A percentile compares a stretch with the other conserved stretches of the same genome.
These are phyloP conservation scores for Polypterus senegalus DNA, from an alignment of 2,113 vertebrate genomes.

Conservation along the genomic window DNA sequence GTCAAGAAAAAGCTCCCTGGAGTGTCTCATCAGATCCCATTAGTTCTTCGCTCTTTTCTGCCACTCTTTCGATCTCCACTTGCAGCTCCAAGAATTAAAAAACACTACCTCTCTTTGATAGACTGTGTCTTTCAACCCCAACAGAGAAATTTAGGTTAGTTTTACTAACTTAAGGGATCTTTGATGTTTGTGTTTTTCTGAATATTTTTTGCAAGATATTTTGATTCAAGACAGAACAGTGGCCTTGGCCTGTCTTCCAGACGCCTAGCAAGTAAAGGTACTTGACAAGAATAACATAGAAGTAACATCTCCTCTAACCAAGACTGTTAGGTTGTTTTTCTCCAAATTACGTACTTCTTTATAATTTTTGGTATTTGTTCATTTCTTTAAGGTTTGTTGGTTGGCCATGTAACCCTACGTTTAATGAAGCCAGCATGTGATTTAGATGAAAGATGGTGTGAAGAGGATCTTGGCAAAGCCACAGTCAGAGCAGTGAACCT, in stretches of 20 bases:
- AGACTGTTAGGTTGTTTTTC: background rate
- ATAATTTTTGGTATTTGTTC: slow-evolving; percentile 1
- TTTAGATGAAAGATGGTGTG: slow-evolving; percentile 75
- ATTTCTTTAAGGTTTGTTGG: slow-evolving; percentile 54
- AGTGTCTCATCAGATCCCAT: slow-evolving; percentile 73
- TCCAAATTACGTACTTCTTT: background rate
- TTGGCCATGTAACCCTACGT: slow-evolving; percentile 83
- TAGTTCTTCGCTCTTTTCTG: slow-evolving; percentile 62
- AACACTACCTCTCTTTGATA: slow-evolving; percentile 68
- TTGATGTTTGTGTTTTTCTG: no score
- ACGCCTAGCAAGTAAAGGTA: no score
- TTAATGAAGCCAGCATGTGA: slow-evolving; percentile 81
- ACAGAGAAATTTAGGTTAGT: slow-evolving; percentile 69
- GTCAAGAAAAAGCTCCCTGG: slow-evolving; percentile 58
- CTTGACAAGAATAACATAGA: no score
- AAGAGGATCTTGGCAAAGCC: slow-evolving; percentile 73
- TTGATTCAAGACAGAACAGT: no score
- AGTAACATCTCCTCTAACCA: background rate
- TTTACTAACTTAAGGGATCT: no score
- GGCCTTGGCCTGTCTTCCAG: no score
- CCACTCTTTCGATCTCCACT: slow-evolving; percentile 80
- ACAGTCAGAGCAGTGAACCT: slow-evolving; percentile 61
- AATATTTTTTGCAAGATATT: no score
- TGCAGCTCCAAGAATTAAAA: slow-evolving; percentile 70
- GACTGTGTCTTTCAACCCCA: slow-evolving; percentile 70